A percentile compares a stretch with the other conserved stretches of the same genome.
phyloP scores from a whole-genome alignment of 2,113 vertebrate genomes.

The Pyxicephalus adspersus region DNA sequence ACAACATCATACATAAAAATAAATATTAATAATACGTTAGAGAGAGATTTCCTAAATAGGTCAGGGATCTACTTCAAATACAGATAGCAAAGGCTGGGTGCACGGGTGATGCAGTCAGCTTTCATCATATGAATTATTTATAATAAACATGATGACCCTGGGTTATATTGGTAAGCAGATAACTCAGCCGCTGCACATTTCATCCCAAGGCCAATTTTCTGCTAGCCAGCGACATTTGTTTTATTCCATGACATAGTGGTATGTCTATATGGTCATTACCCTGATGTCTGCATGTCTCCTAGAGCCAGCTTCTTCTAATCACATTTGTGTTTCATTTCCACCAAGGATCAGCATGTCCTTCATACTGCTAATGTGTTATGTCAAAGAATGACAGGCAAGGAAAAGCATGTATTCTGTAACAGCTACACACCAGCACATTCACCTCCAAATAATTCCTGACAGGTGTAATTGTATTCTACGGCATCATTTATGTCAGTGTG shows the following conservation, averaged over 20 bases:
- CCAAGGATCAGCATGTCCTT: neutral
- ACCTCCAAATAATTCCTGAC: neutral
- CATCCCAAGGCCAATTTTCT: conserved; percentile 1
- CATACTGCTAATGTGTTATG: neutral
- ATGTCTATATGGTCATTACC: conserved; percentile 12
- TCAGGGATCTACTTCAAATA: too few relatives aligned
- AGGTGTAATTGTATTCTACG: neutral
- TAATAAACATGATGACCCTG: conserved; percentile 9
- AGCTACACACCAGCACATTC: neutral
- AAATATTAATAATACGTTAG: too few relatives aligned
- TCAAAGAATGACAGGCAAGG: neutral
- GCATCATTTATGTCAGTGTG: neutral
- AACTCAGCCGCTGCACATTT: neutral
- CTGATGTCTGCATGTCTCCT: neutral
- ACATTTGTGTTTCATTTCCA: conserved; percentile 14
- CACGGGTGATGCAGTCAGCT: neutral
- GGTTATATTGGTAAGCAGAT: conserved; percentile 28
- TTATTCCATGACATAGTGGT: neutral
- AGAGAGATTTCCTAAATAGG: too few relatives aligned
- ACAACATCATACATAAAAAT: too few relatives aligned
- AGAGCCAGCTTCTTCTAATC: neutral
- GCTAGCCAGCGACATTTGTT: neutral
- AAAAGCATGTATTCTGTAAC: too few relatives aligned
- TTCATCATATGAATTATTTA: conserved; percentile 28
- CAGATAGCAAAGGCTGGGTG: too few relatives aligned